Evolutionary conservation across 2,797 vertebrate species (phyloP).

Genomic region (Rhincodon typus): DNA sequence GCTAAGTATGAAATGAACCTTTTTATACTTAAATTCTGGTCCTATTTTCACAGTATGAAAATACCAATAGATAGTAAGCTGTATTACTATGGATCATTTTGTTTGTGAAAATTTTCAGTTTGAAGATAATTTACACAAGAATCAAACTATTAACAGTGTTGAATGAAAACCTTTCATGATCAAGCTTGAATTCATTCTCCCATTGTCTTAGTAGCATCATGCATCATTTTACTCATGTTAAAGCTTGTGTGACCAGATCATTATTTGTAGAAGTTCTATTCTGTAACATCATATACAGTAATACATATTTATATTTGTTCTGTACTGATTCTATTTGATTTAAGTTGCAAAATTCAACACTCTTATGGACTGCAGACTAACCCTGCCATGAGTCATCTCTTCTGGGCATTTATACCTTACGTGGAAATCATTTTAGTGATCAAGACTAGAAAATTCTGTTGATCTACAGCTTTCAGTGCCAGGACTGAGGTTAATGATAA

Average conservation of each 20-base stretch:
- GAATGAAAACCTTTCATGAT: not conserved
- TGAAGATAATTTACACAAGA: not conserved
- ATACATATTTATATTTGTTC: not conserved
- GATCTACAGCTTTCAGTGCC: not conserved
- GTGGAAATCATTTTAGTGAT: not conserved
- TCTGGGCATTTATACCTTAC: not conserved
- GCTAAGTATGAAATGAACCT: not conserved
- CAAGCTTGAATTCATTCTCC: not conserved
- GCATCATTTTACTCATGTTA: not conserved
- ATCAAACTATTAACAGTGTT: not conserved
- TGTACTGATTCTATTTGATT: not conserved
- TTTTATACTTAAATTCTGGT: not conserved
- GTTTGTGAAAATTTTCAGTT: not conserved
- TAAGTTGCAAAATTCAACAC: not conserved
- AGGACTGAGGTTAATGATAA: not conserved
- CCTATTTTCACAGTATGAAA: not conserved
- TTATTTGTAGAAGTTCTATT: not conserved
- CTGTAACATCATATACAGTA: not conserved
- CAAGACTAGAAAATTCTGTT: not conserved
- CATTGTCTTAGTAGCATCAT: not conserved
- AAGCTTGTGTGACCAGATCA: not conserved
- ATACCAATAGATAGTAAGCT: not conserved
- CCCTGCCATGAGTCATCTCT: not conserved
- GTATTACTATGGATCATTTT: not conserved
- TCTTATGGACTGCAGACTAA: not conserved